A percentile compares a stretch with the other conserved stretches of the same genome.
Conservation (phyloP, 1,140 invertebrate species). For the Thaumatotibia leucotreta region DNA sequence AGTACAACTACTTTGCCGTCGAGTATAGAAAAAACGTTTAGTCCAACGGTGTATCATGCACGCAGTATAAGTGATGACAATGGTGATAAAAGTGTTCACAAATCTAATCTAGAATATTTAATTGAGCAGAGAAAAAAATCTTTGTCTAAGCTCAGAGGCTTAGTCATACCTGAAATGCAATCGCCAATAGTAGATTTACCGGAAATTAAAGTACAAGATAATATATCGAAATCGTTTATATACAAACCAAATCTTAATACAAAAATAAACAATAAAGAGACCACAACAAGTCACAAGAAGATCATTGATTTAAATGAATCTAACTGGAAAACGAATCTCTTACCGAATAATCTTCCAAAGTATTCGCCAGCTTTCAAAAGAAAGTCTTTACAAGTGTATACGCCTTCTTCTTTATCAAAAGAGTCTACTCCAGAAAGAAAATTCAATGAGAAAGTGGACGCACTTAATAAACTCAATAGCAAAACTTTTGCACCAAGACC, state of each 20-base stretch:
- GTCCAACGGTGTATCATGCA: conserved; percentile 46
- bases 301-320: conserved; percentile 49
- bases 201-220: conserved; percentile 86
- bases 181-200: conserved; percentile 79
- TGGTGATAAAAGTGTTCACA: conserved; percentile 63
- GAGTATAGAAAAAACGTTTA: conserved; percentile 37
- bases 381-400: conserved; percentile 83
- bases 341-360: conserved; percentile 81
- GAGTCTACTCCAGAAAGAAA: conserved; percentile 63
- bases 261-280: conserved; percentile 38
- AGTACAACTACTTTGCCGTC: conserved; percentile 62
- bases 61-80: conserved; percentile 69
- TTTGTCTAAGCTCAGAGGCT: conserved; percentile 88
- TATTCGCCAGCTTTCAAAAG: conserved; percentile 91
- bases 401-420: conserved; percentile 63
- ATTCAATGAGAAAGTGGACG: conserved; percentile 49
- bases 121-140: conserved; percentile 88
- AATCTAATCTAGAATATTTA: conserved; percentile 80
- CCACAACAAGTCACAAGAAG: conserved; percentile 37
- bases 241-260: conserved; percentile 41
- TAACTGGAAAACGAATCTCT: conserved; percentile 75
- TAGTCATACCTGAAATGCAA: conserved; percentile 89
- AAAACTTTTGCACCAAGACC: conserved; percentile 50
- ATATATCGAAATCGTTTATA: conserved; percentile 48
- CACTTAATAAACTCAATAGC: conserved; percentile 39